Base-by-base conservation (phyloP, 2,797 vertebrate species). In the Pipistrellus pygmaeus region DNA sequence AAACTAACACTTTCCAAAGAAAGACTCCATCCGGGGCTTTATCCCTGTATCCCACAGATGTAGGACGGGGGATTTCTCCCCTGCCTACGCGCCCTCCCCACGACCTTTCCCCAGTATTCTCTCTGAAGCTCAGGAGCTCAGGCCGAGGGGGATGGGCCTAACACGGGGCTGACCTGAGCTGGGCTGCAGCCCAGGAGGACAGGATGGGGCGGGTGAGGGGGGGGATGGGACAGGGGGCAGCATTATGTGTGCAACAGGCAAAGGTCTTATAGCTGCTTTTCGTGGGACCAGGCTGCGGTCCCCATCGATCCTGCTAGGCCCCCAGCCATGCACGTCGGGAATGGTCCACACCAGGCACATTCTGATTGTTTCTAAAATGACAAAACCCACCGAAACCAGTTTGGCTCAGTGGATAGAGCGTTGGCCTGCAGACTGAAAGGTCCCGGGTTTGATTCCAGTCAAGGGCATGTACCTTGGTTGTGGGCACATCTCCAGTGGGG, bases 51-150 rank as follows among this genome's bases (percentile, higher is more conserved):
- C 35, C 14, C 62, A 15, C 48, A 38, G 51, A 41, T 9, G 23
- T 2, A 30, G 53, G 62, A 11, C 17, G n/a, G 75, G 6, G 15
- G n/a, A 5, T n/a, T 64, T 71, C 8, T 30, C 13, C 55, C 64
- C 57, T 25, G 12, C 35, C 53, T 7, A 38, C 3, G 6, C 0
- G 0, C 14, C 41, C 20, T 21, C 55, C 9, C 8, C 0, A 4
- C 15, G 48, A 2, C 85, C 32, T 44, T 11, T 4, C 41, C 44
- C n/a, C 14, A 57, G 6, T 5, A 15, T 17, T 21, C 8, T 21
- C 21, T 21, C 38, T 68, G 46, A 17, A 8, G 30, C 66, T 30
- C 3, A 10, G 88, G 32, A 17, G 15, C 23, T 17, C n/a, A 35
- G 38, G 21, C 17, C 25, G 32, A 15, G 5, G 12, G 55, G 71